Base-by-base conservation (phyloP, 2,797 vertebrate genomes). In the Brachyalestes nurse region DNA sequence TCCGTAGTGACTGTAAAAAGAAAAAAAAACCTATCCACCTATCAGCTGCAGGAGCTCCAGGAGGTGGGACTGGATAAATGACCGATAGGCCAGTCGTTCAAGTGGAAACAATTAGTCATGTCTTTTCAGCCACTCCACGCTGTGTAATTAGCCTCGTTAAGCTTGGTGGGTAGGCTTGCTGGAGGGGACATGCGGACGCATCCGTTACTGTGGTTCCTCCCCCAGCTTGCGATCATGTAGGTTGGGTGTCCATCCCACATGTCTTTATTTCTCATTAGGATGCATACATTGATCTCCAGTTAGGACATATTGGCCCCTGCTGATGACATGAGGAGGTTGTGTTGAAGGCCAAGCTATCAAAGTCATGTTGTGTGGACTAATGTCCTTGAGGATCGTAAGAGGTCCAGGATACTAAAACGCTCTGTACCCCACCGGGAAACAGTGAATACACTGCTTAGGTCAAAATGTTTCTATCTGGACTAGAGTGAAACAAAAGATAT, bases 131-230 rank as follows among this genome's bases (percentile, higher is more conserved):
- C 19, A 57, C 72, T 84, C 25, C 82, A 19, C 66, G 65, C 85
- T 84, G 79, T 81, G 82, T 87, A 87, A 84, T 87, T 84, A 85
- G 85, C 75, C 82, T 85, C 61, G 73, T 84, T 88, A 85, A 72
- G 78, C 55, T 77, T 81, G 75, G 83, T 80, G 78, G 72, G 78
- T 74, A 55, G 82, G 75, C 75, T 25, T 67, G 81, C 82, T 65
- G 69, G 57, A 82, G 77, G 84, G 62, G 60, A 75, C 73, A 34
- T 45, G 38, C 8, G 45, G 49, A 78, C 14, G 38, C 57, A 71
- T 75, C 42, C 25, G 42, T 75, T 81, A 75, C 81, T 40, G 13
- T 80, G 66, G 67, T 80, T 79, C 81, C 76, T 40, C 14, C 72
- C 42, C 12, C 65, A 53, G 62, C 61, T 67, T 65, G 64, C 19